phyloP scores from a whole-genome alignment of 2,888 invertebrate species.

The Catocala fraxini region DNA sequence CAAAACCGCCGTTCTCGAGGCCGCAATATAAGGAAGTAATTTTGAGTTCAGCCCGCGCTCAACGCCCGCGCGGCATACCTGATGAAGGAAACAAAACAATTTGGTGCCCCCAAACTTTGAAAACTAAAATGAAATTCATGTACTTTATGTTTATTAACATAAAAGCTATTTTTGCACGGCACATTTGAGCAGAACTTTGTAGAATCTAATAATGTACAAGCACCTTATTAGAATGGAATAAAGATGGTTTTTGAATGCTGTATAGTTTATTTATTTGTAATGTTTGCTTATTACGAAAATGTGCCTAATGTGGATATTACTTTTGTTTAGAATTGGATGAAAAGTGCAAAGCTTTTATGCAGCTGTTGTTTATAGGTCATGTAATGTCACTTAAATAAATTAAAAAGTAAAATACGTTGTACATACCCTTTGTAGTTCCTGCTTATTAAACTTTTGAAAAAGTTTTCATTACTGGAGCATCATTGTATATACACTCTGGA shows the following conservation, averaged over 20 bases:
- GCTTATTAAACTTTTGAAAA: too few species aligned
- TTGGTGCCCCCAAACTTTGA: conserved; percentile 43
- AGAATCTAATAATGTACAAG: conserved; percentile 31
- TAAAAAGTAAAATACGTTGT: too few species aligned
- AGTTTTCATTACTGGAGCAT: too few species aligned
- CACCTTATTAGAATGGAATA: conserved; percentile 31
- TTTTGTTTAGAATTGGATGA: conserved; percentile 30
- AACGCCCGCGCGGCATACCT: conserved; percentile 57
- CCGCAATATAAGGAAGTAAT: conserved; percentile 54
- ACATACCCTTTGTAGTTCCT: too few species aligned
- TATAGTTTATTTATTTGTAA: conserved; percentile 23
- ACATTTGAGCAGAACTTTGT: conserved; percentile 18
- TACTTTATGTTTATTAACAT: conserved; percentile 24
- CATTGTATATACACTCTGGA: too few species aligned
- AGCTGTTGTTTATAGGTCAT: not conserved
- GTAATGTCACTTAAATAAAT: too few species aligned
- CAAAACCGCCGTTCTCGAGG: conserved; percentile 28
- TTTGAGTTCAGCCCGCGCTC: conserved; percentile 48
- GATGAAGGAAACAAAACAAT: conserved; percentile 64
- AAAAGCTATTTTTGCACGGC: conserved; percentile 33
- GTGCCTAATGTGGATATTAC: conserved; percentile 31
- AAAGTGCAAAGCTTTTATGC: conserved; percentile 22
- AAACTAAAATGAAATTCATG: conserved; percentile 43
- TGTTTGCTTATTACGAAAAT: conserved; percentile 30
- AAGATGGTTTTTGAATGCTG: conserved; percentile 27